Percentiles rank a stretch among this genome's conserved stretches.
Evolutionary conservation across 2,113 vertebrate genomes (phyloP).

Genomic region (Phrynosoma blainvillii): DNA sequence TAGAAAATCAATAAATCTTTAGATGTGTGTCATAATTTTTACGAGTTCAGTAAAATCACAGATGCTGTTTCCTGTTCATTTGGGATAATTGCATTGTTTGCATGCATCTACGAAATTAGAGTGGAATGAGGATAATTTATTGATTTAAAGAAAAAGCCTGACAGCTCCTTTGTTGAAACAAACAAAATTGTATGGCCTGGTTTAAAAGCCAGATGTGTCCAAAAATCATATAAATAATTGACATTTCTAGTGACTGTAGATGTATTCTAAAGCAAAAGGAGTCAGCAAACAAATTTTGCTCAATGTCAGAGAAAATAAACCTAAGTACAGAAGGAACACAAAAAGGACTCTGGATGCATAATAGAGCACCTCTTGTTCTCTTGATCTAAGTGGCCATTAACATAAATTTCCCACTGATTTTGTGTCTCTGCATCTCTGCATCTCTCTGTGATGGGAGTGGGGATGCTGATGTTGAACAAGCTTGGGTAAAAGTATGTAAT

Average conservation of each 20-base stretch:
- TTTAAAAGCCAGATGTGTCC: background rate
- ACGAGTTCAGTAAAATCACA: slow-evolving; percentile 33
- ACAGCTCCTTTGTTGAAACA: background rate
- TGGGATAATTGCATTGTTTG: slow-evolving; percentile 37
- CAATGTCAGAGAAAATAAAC: background rate
- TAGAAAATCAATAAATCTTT: slow-evolving; percentile 7
- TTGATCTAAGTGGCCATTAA: background rate
- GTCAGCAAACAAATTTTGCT: background rate
- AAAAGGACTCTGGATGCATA: background rate
- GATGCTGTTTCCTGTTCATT: slow-evolving; percentile 5
- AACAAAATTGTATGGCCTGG: background rate
- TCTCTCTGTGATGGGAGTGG: no score
- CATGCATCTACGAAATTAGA: slow-evolving; percentile 31
- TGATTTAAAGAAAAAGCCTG: background rate
- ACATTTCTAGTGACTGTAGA: slow-evolving; percentile 7
- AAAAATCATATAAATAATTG: slow-evolving; percentile 10
- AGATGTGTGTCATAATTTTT: background rate
- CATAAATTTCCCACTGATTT: no score
- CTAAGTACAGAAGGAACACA: background rate
- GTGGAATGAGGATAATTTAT: slow-evolving; percentile 15
- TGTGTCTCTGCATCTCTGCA: no score
- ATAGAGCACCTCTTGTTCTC: background rate
- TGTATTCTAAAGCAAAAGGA: slow-evolving; percentile 18
- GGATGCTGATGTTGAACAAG: no score
- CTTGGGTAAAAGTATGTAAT: background rate